These are phyloP conservation scores for Myotis yumanensis DNA, from an alignment of 2,113 vertebrate species.

Conservation along the genomic window DNA sequence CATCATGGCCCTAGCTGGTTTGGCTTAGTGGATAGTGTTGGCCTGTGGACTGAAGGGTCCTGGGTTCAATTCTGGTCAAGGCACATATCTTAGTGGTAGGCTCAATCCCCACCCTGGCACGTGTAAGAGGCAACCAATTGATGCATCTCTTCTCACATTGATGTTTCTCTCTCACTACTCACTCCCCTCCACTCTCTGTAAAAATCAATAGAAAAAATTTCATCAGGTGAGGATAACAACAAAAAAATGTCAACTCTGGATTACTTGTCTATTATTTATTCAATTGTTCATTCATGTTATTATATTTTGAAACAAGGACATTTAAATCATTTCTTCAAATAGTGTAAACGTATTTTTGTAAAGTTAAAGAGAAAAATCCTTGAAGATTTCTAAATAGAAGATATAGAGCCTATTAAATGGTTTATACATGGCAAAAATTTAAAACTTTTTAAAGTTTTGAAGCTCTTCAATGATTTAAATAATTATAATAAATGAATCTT, in stretches of 20 bases:
- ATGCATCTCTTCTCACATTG: no score
- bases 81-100: no score
- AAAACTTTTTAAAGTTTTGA: background rate
- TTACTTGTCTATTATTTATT: background rate
- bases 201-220: no score
- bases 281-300: background rate
- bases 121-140: no score
- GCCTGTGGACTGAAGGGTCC: no score
- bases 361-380: background rate
- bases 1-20: no score
- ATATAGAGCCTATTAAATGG: background rate
- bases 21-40: no score
- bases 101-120: no score
- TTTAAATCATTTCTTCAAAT: slow-evolving; percentile 29
- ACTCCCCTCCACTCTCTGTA: no score
- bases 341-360: background rate
- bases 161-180: no score
- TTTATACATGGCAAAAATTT: slow-evolving; percentile 1
- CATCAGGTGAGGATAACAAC: no score
- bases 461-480: slow-evolving; percentile 26
- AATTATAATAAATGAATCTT: background rate
- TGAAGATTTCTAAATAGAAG: background rate
- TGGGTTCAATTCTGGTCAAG: no score
- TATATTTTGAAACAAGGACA: background rate
- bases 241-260: background rate